Conservation (phyloP, 2,888 invertebrate species). For the Acronicta leporina region DNA sequence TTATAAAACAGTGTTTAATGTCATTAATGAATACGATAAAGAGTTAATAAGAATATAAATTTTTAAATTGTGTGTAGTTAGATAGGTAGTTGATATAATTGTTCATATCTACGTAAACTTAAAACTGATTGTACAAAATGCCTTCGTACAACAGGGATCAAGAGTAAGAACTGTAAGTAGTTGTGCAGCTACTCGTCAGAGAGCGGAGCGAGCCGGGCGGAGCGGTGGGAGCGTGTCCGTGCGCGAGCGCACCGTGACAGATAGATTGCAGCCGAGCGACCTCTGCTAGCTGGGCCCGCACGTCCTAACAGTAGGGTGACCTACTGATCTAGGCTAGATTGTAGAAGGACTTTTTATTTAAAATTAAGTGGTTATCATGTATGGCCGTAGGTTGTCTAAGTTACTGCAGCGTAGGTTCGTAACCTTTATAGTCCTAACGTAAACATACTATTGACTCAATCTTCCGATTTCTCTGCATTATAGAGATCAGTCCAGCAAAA, state of each 20-base stretch:
- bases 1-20: no score
- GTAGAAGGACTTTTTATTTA: background rate
- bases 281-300: slow-evolving; percentile 52
- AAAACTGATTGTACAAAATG: slow-evolving; percentile 11
- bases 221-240: slow-evolving; percentile 47
- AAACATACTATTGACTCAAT: no score
- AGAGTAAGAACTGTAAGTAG: slow-evolving; percentile 51
- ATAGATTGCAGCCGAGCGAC: slow-evolving; percentile 58
- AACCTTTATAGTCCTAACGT: no score
- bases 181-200: slow-evolving; percentile 50
- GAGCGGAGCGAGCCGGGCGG: slow-evolving; percentile 33
- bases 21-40: no score
- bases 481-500: no score
- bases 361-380: no score
- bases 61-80: no score
- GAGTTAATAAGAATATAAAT: no score
- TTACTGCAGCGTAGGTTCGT: no score
- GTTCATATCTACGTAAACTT: slow-evolving; percentile 9
- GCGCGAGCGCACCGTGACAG: slow-evolving; percentile 54
- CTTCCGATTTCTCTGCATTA: no score
- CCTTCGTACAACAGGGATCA: slow-evolving; percentile 17
- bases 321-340: slow-evolving; percentile 19
- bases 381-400: no score
- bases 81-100: background rate
- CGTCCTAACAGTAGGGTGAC: slow-evolving; percentile 39